Evolutionary conservation across 2,113 vertebrate species (phyloP), one percentile per base, ranked within the genome.

Genomic region (Daphoenositta chrysoptera): DNA sequence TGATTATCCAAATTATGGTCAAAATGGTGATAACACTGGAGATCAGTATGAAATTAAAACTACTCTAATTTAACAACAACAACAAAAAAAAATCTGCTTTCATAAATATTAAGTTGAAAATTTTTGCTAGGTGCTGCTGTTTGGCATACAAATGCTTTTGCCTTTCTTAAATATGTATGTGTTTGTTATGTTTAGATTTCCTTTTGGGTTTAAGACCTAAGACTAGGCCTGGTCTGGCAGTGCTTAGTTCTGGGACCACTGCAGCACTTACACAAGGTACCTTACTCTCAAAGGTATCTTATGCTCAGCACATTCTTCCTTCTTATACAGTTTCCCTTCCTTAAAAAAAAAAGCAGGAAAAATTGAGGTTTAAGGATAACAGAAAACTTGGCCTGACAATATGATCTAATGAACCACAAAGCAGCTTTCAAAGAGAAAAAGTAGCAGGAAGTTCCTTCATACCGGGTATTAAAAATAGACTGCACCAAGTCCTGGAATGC

Each of bases 381-480:
- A 90, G 60, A 83, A 76, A 89, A 81, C 68, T 56, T 70, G 76
- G 60, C 64, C 88, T 75, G 45, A 84, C 76, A 64, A 63, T 22
- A 92, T 48, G 68, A 88, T 83, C 83, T 66, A 89, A 86, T 64
- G 92, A 90, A 78, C 71, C 72, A 83, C 83, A 92, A 93, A 88
- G 48, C 37, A 78, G 93, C 77, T 82, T 95, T 83, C 85, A 93
- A 96, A 83, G 85, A 91, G 80, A 93, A 96, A 97, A 97, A 96
- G 85, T 92, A 93, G 88, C 96, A 96, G 94, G 96, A 97, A 96
- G 92, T 94, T 93, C 87, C 90, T 83, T 96, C 83, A 71, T 89
- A 95, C 68, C 65, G 54, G 88, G 93, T 90, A 93, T 95, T 96
- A 96, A 97, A 96, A 96, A 96, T 95, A 97, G 95, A 44, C 69